Conservation (phyloP, 2,797 vertebrate genomes). For the Apogon talboti region DNA sequence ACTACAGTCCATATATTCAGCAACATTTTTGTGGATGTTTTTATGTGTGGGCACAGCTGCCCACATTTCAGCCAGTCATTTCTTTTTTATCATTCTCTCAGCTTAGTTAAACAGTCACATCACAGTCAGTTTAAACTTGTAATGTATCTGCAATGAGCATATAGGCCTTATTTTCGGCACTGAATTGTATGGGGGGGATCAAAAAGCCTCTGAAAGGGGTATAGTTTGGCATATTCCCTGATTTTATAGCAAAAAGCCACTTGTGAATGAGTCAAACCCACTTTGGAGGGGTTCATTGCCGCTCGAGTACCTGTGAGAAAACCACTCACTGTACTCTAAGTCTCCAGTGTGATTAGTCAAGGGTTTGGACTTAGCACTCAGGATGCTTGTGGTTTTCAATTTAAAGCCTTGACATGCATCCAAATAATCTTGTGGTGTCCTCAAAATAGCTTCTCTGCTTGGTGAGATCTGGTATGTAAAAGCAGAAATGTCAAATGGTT, state of each 20-base stretch:
- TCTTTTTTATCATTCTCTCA: constrained; percentile 61
- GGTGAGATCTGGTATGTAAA: constrained; percentile 63
- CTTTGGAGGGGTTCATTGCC: constrained; percentile 22
- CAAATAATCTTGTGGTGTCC: constrained; percentile 72
- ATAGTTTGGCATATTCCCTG: constrained; percentile 65
- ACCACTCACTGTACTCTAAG: constrained; percentile 48
- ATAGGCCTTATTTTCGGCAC: constrained; percentile 50
- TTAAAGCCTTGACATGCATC: constrained; percentile 72
- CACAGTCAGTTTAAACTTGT: constrained; percentile 58
- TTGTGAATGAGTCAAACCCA: constrained; percentile 52
- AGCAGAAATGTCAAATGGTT: constrained; percentile 45
- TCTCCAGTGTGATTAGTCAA: constrained; percentile 74
- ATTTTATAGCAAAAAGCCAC: constrained; percentile 42
- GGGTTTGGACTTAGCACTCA: constrained; percentile 56
- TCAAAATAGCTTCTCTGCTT: constrained; percentile 63
- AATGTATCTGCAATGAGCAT: constrained; percentile 54
- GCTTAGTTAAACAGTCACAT: constrained; percentile 58
- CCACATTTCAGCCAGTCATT: constrained; percentile 46
- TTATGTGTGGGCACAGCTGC: constrained; percentile 53
- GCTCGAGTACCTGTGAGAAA: constrained; percentile 70
- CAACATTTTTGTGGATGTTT: constrained; percentile 69
- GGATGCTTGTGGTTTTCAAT: constrained; percentile 76
- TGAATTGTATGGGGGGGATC: constrained; percentile 39
- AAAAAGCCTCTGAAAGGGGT: constrained; percentile 55
- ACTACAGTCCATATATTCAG: constrained; percentile 39